phyloP scores from a whole-genome alignment of 2,113 vertebrate species.

The Pseudolaguvia tuberculata region DNA sequence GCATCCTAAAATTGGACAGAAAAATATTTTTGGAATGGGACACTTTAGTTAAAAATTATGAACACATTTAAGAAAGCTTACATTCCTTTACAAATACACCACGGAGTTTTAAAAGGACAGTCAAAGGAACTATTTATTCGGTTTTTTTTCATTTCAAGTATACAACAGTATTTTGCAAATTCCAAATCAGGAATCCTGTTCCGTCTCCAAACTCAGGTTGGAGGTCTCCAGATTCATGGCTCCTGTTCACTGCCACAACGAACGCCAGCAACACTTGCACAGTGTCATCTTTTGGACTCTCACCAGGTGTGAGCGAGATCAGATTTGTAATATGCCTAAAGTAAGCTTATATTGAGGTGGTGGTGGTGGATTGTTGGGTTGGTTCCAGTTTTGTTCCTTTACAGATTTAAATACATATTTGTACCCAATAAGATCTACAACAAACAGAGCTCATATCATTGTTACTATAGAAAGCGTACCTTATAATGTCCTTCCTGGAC shows the following conservation, averaged over 20 bases:
- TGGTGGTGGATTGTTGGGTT: too few relatives aligned
- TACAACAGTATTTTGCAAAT: too few relatives aligned
- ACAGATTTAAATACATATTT: neutral
- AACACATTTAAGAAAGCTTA: too few relatives aligned
- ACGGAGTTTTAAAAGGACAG: too few relatives aligned
- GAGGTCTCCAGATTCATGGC: neutral
- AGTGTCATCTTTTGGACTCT: neutral
- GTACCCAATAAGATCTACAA: neutral
- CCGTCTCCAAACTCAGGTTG: neutral
- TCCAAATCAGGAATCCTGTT: neutral
- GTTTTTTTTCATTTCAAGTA: too few relatives aligned
- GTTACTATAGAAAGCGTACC: conserved; percentile 50
- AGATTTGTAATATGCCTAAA: too few relatives aligned
- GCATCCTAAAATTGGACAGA: conserved; percentile 59
- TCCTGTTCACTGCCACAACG: neutral
- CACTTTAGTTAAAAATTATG: too few relatives aligned
- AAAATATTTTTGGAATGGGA: neutral
- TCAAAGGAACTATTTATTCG: too few relatives aligned
- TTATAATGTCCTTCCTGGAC: conserved; percentile 38
- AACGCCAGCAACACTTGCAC: neutral
- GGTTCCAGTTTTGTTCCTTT: neutral
- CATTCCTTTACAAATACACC: too few relatives aligned
- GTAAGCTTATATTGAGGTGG: too few relatives aligned
- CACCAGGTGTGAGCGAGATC: neutral
- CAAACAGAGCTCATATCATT: neutral